Base-by-base conservation (phyloP, 2,113 vertebrate species). In the Crotalus tigris region DNA sequence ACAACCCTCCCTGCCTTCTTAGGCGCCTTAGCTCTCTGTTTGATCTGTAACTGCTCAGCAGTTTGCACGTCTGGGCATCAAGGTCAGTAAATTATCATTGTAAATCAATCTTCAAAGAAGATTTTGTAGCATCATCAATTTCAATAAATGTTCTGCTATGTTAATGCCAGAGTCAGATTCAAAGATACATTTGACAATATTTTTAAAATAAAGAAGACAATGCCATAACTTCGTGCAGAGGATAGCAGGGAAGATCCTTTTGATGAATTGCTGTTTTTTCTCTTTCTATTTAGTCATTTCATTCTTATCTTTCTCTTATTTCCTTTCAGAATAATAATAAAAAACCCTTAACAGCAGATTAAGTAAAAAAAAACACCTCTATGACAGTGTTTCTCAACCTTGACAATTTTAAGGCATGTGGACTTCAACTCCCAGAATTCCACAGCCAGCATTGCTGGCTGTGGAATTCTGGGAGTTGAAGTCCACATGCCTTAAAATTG, bases 1-100 rank as follows among this genome's bases (percentile, higher is more conserved):
- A 90, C 39, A 17, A 15, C 44, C 86, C 59, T 91, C 51, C 8
- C 44, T 90, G n/a, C 69, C 33, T 51, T 90, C 23, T 7, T 87
- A 51, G 91, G 89, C 81, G 57, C 85, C 1, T 1, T 49, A 9
- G 86, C 88, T 49, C 93, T 88, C 44, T 64, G 93, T 95, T 93
- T 95, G 95, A 96, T 96, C 93, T 90, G 92, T 95, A 94, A 81
- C 92, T 0, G 5, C 92, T 57, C 85, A 95, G 93, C 93, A 94
- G 94, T 95, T 90, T 93, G 95, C 96, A 94, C 53, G 92, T 92
- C 93, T 96, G 95, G 95, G 94, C 94, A 95, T 95, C 94, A 96
- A 95, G 95, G 94, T 94, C 94, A 94, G 96, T 89, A 96, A 95
- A 96, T 95, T 92, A 95, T 92, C 93, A 21, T 53, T 95, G 92